Evolutionary conservation across 1,140 invertebrate genomes (phyloP), one percentile per base, ranked within the genome.

Genomic region (Apis cerana): DNA sequence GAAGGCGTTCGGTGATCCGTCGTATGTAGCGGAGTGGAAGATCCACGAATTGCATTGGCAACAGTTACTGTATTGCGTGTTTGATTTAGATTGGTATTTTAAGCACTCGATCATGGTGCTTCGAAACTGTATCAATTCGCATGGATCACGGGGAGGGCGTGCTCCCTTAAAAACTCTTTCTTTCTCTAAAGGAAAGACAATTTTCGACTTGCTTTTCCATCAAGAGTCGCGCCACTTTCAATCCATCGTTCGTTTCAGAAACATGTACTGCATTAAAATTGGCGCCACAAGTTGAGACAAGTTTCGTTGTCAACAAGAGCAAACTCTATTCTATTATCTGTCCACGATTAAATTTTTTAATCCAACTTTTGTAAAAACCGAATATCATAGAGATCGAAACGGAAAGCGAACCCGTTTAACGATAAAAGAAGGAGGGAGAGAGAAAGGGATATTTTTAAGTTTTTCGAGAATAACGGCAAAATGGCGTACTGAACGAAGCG

Each of bases 61-160:
- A 69, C 67, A 69, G 67, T 50, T 69, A 50, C 13, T 15, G 10
- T 17, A 8, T 33, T 2, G 67, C 33, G 33, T 43, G 5, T 69
- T 50, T 48, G 67, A 69, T 69, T 50, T 23, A 50, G n/a, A 68
- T 48, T n/a, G 67, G n/a, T 50, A 48, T 69, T 69, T 69, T 50
- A 43, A 69, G 67, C 48, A n/a, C 23, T 67, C 19, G 19, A 43
- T 68, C 48, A 48, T n/a, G n/a, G 43, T 68, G 12, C 43, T 50
- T 68, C 23, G 43, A 50, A 43, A 68, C 67, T 15, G 12, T 68
- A 50, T 68, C 48, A 8, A 23, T 68, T 68, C n/a, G 23, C 15
- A 48, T 33, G n/a, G 15, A n/a, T 1, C 11, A 5, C 12, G 13
- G 5, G 21, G 33, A 27, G 43, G 65, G 17, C 1, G 23, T 15